These are phyloP conservation scores for Melolontha melolontha DNA, from an alignment of 2,888 invertebrate species.

Conservation along the genomic window DNA sequence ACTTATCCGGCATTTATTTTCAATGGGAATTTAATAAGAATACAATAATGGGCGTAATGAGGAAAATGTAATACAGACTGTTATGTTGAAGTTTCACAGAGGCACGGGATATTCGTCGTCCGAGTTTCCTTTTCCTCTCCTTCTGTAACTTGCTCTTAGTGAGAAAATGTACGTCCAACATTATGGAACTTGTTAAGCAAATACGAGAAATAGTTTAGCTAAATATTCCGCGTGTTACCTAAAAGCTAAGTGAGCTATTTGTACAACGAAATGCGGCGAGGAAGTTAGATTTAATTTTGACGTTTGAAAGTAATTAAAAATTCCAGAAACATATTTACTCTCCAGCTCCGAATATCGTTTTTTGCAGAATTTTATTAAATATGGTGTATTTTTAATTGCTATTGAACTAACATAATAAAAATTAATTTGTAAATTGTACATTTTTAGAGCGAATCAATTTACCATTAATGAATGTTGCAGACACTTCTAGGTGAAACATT, in stretches of 20 bases:
- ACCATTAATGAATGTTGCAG: too few relatives aligned
- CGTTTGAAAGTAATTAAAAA: constrained; percentile 29
- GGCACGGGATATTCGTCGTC: not conserved
- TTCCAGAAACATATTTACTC: not conserved
- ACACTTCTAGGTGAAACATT: too few relatives aligned
- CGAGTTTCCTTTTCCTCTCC: not conserved
- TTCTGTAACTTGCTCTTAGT: not conserved
- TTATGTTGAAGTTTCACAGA: constrained; percentile 3
- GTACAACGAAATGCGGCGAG: constrained; percentile 7
- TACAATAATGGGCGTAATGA: constrained; percentile 3
- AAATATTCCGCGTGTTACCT: constrained; percentile 23
- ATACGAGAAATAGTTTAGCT: constrained; percentile 33
- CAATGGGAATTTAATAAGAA: constrained; percentile 31
- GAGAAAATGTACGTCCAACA: constrained; percentile 8
- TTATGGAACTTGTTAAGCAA: constrained; percentile 20
- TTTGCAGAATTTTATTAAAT: too few relatives aligned
- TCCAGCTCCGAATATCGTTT: too few relatives aligned
- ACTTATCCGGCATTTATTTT: constrained; percentile 21
- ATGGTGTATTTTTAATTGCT: too few relatives aligned
- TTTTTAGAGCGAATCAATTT: too few relatives aligned
- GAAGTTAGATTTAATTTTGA: constrained; percentile 29
- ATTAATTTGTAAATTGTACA: too few relatives aligned
- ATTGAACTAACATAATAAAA: too few relatives aligned
- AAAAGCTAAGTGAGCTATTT: constrained; percentile 3
- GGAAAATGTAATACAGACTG: not conserved